Evolutionary conservation across 2,113 vertebrate genomes (phyloP), one percentile per base, ranked within the genome.

Genomic region (Malaclemys terrapin): DNA sequence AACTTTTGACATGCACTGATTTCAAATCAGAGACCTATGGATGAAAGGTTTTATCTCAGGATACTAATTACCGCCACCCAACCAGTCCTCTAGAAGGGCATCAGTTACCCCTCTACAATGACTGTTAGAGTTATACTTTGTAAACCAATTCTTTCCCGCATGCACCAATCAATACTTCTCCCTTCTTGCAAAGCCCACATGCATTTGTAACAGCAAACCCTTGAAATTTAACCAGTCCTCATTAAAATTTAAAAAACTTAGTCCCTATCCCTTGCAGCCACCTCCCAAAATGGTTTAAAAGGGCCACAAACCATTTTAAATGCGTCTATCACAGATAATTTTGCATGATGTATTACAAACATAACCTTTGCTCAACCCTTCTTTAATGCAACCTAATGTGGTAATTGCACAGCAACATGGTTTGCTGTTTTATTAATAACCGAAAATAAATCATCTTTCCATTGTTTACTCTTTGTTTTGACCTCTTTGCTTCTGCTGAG

Each of bases 241-340:
- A 98, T 78, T 93, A 94, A 94, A 97, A 94, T 93, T 16, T 84
- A 96, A 96, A 54, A 54, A 81, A 88, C 82, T 88, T 85, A 85
- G 89, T 80, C 94, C 96, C 82, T 6, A 1, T 80, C 25, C 80
- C 80, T 65, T 96, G 94, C 49, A 72, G 62, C 35, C 47, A 54
- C 80, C 5, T 53, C 29, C 65, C n/a, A 65, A 7, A 82, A 83
- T 6, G 2, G 5, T 42, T 92, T 69, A 35, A 93, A 78, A 3
- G 5, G 38, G 27, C 56, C 80, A 75, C 65, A 69, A 69, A 89
- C 72, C 78, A 85, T 42, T 1, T 38, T 38, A 78, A 17, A 52
- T 10, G 49, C 0, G 11, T 93, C 80, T 54, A 57, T 75, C 50
- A n/a, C 10, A 42, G 13, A 75, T 45, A 57, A 1, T 27, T n/a